These are phyloP conservation scores for Heteronetta atricapilla DNA, from an alignment of 2,113 vertebrate species.

Conservation along the genomic window DNA sequence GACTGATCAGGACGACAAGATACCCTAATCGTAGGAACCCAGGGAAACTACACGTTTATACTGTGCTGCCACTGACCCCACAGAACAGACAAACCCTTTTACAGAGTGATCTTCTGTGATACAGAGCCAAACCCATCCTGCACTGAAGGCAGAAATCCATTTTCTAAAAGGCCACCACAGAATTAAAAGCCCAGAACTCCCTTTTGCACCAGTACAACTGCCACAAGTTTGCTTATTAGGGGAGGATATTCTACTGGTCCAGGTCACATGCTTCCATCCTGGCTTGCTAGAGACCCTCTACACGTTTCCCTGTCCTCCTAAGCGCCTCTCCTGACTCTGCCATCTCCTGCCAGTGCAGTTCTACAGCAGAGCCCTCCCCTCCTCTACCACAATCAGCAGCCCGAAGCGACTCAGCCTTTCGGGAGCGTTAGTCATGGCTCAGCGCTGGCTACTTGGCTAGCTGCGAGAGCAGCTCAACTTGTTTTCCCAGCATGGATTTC, in stretches of 20 bases:
- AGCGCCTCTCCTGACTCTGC: background rate
- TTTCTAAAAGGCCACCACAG: background rate
- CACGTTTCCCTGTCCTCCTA: background rate
- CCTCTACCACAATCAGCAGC: background rate
- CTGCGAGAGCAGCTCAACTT: background rate
- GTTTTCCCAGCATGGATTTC: slow-evolving; percentile 52
- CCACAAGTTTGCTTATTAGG: background rate
- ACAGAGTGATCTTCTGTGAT: background rate
- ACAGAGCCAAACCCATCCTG: background rate
- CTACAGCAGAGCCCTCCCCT: background rate
- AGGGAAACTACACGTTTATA: background rate
- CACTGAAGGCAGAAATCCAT: background rate
- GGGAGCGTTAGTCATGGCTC: background rate
- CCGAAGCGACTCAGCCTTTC: background rate
- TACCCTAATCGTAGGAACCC: background rate
- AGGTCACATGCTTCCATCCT: background rate
- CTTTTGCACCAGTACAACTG: background rate
- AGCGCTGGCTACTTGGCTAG: background rate
- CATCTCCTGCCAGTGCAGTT: background rate
- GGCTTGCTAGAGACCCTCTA: background rate
- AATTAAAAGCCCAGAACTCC: background rate
- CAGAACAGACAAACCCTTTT: background rate
- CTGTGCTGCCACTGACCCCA: background rate
- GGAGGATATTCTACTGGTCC: background rate
- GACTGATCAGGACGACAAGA: background rate